Base-by-base conservation (phyloP, 1,140 invertebrate species). In the Zaprionus davidi region DNA sequence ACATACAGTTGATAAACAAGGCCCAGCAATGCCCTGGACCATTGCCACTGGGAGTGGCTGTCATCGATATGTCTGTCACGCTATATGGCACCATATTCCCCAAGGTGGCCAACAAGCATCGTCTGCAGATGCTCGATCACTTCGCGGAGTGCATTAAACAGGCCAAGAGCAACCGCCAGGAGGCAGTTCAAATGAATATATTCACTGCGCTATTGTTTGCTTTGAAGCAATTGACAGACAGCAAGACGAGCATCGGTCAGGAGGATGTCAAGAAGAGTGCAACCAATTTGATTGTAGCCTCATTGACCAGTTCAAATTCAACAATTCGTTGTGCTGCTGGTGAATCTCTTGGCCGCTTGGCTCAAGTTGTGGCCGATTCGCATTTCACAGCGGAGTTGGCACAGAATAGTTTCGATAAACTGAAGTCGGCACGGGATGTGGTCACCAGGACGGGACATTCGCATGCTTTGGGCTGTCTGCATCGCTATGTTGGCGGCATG, bases 111-210 rank as follows among this genome's bases (percentile, higher is more conserved):
- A 97, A 98, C 86, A 99, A 99, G 90, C 98, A 99, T 93, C 94
- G 98, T 72, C 93, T 99, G 44, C 98, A 99, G 94, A 99, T 99
- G 96, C 93, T 99, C 38, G 97, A 99, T 69, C 99, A 99, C 92
- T 99, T 99, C 90, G 95, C 95, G 38, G 98, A 99, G 87, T 99
- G 98, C 91, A 98, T 99, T 59, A 96, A 96, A 79, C 97, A 98
- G 84, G 97, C 98, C 0, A 99, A 99, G 92, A 97, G 97, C 9
- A 95, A 95, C 2, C 94, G 98, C 20, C 97, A 98, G 92, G 98
- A 99, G 93, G 98, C 98, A 2, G 96, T 99, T 20, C 98, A 99
- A 92, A 97, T 99, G 93, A 99, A 99, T 93, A 97, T 99, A 56
- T 99, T 99, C 91, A 98, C 98, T 15, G 98, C 98, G 7, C 93